Conservation (phyloP, 2,888 invertebrate genomes). For the Caenorhabditis panamensis region DNA sequence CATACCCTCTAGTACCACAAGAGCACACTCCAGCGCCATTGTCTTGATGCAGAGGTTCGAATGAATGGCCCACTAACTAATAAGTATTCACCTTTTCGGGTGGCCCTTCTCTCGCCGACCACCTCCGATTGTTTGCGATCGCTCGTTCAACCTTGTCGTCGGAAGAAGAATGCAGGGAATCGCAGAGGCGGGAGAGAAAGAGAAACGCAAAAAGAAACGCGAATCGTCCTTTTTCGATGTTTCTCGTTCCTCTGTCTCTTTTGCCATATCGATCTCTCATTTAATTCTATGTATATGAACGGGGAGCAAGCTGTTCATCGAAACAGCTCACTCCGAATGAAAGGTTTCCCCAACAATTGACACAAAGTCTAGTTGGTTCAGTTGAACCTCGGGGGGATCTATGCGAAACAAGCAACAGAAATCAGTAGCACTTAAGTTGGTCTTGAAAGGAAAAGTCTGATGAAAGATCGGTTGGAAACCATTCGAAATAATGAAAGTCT, state of each 20-base stretch:
- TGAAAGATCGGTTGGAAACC: not conserved
- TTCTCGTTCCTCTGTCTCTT: slow-evolving; percentile 7
- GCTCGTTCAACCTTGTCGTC: slow-evolving; percentile 50
- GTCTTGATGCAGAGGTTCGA: slow-evolving; percentile 1
- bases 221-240: slow-evolving; percentile 33
- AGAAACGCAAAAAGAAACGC: slow-evolving; percentile 21
- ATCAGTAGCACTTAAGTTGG: not conserved
- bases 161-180: slow-evolving; percentile 14
- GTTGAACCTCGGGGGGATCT: slow-evolving; percentile 1
- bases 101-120: not conserved
- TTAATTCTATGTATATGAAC: not conserved
- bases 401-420: not conserved
- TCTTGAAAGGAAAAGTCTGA: not conserved
- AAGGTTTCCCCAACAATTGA: not conserved
- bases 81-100: slow-evolving; percentile 38
- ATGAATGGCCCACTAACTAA: slow-evolving; percentile 38
- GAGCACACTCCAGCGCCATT: slow-evolving; percentile 38
- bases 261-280: slow-evolving; percentile 2
- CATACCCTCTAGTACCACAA: not conserved
- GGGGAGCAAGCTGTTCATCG: slow-evolving; percentile 5
- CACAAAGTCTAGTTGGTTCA: not conserved
- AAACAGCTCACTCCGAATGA: not conserved
- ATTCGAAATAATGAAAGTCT: not conserved
- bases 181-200: slow-evolving; percentile 18
- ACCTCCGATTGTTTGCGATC: slow-evolving; percentile 47